Evolutionary conservation across 2,113 vertebrate species (phyloP).

Genomic region (Tychaedon coryphoeus): DNA sequence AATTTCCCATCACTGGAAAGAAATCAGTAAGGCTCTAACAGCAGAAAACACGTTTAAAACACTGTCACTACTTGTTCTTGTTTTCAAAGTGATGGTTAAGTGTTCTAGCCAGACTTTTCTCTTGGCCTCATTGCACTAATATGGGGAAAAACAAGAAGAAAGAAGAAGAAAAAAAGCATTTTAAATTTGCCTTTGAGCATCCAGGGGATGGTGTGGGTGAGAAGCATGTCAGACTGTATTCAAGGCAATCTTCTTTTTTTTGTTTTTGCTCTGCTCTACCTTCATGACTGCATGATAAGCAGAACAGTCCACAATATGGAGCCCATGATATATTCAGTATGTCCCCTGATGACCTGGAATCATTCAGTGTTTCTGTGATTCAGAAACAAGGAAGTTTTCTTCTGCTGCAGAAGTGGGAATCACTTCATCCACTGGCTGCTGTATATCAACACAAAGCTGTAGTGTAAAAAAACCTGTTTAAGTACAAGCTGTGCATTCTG

Average conservation of each 20-base stretch:
- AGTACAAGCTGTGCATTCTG: not conserved
- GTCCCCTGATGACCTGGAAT: not conserved
- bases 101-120: not conserved
- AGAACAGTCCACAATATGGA: not conserved
- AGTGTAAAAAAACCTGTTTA: not conserved
- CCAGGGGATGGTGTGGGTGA: not conserved
- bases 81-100: not conserved
- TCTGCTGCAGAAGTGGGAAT: not conserved
- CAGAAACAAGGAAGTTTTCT: not conserved
- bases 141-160: rapidly evolving
- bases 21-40: not conserved
- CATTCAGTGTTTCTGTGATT: not conserved
- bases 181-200: not conserved
- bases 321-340: not conserved
- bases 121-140: not conserved
- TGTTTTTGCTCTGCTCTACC: not conserved
- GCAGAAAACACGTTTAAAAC: not conserved
- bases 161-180: not conserved
- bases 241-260: not conserved
- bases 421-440: not conserved
- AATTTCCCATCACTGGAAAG: not conserved
- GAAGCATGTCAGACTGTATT: not conserved
- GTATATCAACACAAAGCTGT: not conserved
- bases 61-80: not conserved
- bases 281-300: not conserved